phyloP scores from a whole-genome alignment of 92 coral and sea anemone genomes.

The Paramuricea clavata region DNA sequence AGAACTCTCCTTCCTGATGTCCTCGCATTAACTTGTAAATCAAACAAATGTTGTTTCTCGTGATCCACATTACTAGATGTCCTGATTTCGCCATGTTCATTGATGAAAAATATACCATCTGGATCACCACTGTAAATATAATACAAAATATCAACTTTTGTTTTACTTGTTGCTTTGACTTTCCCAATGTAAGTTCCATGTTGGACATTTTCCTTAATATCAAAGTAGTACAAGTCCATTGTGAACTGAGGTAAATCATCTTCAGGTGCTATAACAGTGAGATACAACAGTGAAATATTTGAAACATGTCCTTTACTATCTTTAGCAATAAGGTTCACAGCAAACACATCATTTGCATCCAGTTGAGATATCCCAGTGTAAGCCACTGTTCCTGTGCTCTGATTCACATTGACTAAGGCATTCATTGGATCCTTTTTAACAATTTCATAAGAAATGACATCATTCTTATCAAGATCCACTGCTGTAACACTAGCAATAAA shows the following conservation, averaged over 20 bases:
- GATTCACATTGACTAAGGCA: slow-evolving; percentile 65
- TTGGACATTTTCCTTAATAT: slow-evolving; percentile 90
- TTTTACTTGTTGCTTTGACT: slow-evolving; percentile 82
- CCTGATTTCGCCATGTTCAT: slow-evolving; percentile 88
- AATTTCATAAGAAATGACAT: slow-evolving; percentile 67
- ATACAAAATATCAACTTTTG: slow-evolving; percentile 69
- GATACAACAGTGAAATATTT: slow-evolving; percentile 67
- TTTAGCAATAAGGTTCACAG: slow-evolving; percentile 75
- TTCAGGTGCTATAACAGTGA: slow-evolving; percentile 78
- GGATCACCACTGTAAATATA: slow-evolving; percentile 90
- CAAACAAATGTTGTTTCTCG: slow-evolving; percentile 72
- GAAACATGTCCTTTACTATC: slow-evolving; percentile 85
- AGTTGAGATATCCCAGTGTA: slow-evolving; percentile 23
- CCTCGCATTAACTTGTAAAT: slow-evolving; percentile 77
- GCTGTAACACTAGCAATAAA: slow-evolving; percentile 78
- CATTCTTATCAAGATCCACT: slow-evolving; percentile 85
- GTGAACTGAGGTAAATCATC: slow-evolving; percentile 87
- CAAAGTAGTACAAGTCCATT: slow-evolving; percentile 74
- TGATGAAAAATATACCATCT: slow-evolving; percentile 70
- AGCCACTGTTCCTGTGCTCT: slow-evolving; percentile 67
- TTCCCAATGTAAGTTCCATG: slow-evolving; percentile 84
- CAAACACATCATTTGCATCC: slow-evolving; percentile 73
- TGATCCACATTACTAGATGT: slow-evolving; percentile 86
- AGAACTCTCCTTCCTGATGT: slow-evolving; percentile 74
- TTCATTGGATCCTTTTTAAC: slow-evolving; percentile 59